phyloP scores from a whole-genome alignment of 2,113 vertebrate genomes.

The Phalacrocorax brasilianus region DNA sequence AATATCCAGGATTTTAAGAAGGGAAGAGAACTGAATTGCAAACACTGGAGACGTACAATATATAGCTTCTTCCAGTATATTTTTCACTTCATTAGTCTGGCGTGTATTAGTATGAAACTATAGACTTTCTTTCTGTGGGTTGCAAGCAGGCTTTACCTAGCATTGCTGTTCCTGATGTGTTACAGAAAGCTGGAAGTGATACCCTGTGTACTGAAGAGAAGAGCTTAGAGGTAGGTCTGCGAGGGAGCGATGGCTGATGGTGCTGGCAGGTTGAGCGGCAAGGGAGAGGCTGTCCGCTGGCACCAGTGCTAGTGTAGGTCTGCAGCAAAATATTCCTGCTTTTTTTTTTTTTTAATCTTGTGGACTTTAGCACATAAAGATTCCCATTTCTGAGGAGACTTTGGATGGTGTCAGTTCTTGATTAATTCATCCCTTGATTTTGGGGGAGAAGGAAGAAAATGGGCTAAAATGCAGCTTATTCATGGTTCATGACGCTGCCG shows the following conservation, averaged over 20 bases:
- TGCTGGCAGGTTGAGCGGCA: background rate
- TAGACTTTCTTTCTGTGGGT: background rate
- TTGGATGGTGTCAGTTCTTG: background rate
- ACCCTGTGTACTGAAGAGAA: background rate
- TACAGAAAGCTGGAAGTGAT: background rate
- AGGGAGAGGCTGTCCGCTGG: background rate
- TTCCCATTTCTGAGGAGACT: background rate
- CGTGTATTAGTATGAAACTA: background rate
- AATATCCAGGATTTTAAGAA: background rate
- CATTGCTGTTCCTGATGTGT: background rate
- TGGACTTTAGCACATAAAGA: background rate
- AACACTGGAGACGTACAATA: background rate
- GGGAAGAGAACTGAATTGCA: background rate
- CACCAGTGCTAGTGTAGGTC: accelerated
- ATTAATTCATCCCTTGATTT: background rate
- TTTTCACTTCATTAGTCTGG: background rate
- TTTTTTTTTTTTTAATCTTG: background rate
- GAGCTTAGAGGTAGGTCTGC: background rate
- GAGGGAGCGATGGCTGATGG: accelerated
- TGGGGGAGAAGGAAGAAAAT: background rate
- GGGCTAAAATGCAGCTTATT: background rate
- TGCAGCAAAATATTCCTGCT: accelerated
- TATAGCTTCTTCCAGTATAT: background rate
- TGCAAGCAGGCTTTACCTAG: background rate
- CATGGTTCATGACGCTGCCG: background rate